A percentile compares a stretch with the other conserved stretches of the same genome.
Conservation (phyloP, 2,888 invertebrate species). For the Caenorhabditis sp. region DNA sequence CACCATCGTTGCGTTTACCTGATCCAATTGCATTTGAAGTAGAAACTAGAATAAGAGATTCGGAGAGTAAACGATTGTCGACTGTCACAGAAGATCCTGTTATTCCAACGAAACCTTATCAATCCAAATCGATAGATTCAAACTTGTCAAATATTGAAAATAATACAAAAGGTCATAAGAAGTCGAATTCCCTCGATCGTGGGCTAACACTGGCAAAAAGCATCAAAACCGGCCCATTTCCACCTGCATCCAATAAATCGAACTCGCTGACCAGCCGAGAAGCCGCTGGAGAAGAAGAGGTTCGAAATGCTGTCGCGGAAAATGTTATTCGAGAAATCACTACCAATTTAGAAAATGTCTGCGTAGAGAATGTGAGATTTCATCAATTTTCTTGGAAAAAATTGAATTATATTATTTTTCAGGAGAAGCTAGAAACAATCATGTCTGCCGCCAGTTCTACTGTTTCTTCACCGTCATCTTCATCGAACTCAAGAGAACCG, state of each 20-base stretch:
- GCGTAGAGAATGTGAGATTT: conserved; percentile 1
- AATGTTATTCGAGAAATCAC: conserved; percentile 46
- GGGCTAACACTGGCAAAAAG: conserved; percentile 64
- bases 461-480: conserved; percentile 9
- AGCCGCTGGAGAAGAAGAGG: conserved; percentile 63
- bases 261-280: conserved; percentile 57
- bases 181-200: conserved; percentile 67
- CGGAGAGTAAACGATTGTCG: not conserved
- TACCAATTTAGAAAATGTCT: conserved; percentile 9
- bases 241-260: conserved; percentile 59
- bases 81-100: not conserved
- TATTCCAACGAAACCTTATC: not conserved
- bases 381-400: conserved; percentile 11
- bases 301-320: conserved; percentile 53
- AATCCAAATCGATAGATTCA: conserved; percentile 5
- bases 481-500: conserved; percentile 13
- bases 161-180: conserved; percentile 57
- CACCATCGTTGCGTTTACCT: conserved; percentile 51
- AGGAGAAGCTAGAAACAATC: not conserved
- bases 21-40: conserved; percentile 47
- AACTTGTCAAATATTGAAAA: conserved; percentile 2
- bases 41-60: conserved; percentile 23
- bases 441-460: conserved; percentile 19
- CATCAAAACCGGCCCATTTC: conserved; percentile 66
- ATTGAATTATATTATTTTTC: not conserved